Percentiles rank a stretch among this genome's conserved stretches.
Evolutionary conservation across 2,113 vertebrate genomes (phyloP).

Genomic region (Microcebus griseorufus): DNA sequence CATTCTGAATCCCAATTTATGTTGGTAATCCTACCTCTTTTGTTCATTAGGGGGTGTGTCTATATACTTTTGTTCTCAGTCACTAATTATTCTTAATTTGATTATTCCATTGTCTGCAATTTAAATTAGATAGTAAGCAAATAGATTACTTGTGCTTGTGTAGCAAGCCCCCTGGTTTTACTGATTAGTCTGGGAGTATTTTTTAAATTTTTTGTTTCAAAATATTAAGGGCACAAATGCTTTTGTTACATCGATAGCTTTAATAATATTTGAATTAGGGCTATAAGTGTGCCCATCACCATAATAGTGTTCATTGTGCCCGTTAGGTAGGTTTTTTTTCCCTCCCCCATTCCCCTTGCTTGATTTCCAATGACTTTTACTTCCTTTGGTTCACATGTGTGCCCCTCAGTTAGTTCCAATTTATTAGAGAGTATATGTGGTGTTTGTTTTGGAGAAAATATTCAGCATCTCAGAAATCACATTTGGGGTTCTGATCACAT

Average conservation of each 20-base stretch:
- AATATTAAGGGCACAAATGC: too few relatives aligned
- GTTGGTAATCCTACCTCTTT: background rate
- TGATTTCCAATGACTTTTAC: too few relatives aligned
- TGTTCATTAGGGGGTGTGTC: background rate
- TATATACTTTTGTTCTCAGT: background rate
- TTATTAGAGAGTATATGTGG: too few relatives aligned
- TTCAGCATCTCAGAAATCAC: background rate
- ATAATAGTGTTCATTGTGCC: too few relatives aligned
- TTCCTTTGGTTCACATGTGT: too few relatives aligned
- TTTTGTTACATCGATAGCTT: too few relatives aligned
- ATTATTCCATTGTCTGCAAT: background rate
- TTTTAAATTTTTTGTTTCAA: too few relatives aligned
- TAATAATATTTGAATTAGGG: too few relatives aligned
- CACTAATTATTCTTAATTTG: conserved; percentile 50
- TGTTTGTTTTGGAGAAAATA: conserved; percentile 19
- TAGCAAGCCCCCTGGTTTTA: background rate
- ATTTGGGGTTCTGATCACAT: conserved; percentile 32
- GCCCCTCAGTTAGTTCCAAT: too few relatives aligned
- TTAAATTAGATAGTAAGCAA: background rate
- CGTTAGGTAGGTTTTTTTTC: too few relatives aligned
- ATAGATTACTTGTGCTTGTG: background rate
- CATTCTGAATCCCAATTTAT: background rate
- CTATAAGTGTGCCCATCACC: too few relatives aligned
- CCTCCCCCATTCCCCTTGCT: too few relatives aligned
- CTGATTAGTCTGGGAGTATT: conserved; percentile 18